These are phyloP conservation scores for Helicoverpa assulta DNA, from an alignment of 2,888 invertebrate species.

Conservation along the genomic window DNA sequence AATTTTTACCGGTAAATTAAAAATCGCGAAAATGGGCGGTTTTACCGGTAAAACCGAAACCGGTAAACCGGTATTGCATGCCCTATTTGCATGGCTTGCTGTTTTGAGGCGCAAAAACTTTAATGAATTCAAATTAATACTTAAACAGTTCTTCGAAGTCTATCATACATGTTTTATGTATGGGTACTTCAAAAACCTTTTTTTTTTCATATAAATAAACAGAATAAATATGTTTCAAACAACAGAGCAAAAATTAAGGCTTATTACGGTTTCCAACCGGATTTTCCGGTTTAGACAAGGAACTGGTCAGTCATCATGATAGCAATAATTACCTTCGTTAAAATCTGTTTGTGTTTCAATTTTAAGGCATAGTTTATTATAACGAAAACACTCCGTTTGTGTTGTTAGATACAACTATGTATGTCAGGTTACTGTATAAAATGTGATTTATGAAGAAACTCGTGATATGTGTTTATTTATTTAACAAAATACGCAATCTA, in stretches of 20 bases:
- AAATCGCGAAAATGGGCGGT: no score
- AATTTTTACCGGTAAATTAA: no score
- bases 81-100: constrained; percentile 29
- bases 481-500: not conserved
- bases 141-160: constrained; percentile 2
- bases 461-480: constrained; percentile 2
- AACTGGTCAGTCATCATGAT: no score
- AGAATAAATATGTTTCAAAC: no score
- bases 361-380: no score
- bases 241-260: no score
- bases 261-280: not conserved
- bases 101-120: constrained; percentile 11
- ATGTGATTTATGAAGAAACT: not conserved
- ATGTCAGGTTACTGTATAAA: not conserved
- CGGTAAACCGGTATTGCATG: no score
- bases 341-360: no score
- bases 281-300: no score
- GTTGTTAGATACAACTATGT: not conserved
- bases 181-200: not conserved
- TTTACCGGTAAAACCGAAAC: no score
- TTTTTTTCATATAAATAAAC: no score
- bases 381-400: not conserved
- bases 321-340: no score
- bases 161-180: not conserved
- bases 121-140: constrained; percentile 42